These are phyloP conservation scores for Andricus grossulariae DNA, from an alignment of 1,140 invertebrate species.

Conservation along the genomic window DNA sequence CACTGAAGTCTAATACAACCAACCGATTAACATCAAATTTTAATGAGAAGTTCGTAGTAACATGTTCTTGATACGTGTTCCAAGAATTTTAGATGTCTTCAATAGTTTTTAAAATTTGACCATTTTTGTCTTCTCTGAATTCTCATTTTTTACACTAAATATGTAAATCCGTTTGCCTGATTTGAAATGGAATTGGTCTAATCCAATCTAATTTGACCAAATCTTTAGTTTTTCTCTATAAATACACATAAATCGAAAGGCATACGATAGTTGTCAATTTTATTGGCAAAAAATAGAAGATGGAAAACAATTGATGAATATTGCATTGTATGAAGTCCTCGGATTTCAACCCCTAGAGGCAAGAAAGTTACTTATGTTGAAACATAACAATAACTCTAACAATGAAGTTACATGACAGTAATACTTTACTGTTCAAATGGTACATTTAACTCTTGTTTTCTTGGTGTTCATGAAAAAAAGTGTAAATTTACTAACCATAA, in stretches of 20 bases:
- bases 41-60: no score
- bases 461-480: not conserved
- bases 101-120: no score
- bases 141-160: no score
- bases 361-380: slow-evolving; percentile 3
- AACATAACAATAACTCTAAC: slow-evolving; percentile 8
- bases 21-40: no score
- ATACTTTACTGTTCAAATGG: not conserved
- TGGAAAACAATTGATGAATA: not conserved
- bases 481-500: not conserved
- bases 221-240: no score
- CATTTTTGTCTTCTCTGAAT: no score
- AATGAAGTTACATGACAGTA: not conserved
- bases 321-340: slow-evolving; percentile 1
- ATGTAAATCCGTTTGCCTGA: no score
- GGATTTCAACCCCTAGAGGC: slow-evolving; percentile 1
- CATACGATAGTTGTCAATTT: not conserved
- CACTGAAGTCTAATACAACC: no score
- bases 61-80: no score
- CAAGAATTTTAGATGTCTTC: no score
- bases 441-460: not conserved
- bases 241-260: not conserved
- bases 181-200: no score
- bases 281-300: not conserved
- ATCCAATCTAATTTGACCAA: no score